Percentiles rank a stretch among this genome's conserved stretches.
Evolutionary conservation across 2,888 invertebrate genomes (phyloP).

Genomic region (Fissipunctia ypsillon): DNA sequence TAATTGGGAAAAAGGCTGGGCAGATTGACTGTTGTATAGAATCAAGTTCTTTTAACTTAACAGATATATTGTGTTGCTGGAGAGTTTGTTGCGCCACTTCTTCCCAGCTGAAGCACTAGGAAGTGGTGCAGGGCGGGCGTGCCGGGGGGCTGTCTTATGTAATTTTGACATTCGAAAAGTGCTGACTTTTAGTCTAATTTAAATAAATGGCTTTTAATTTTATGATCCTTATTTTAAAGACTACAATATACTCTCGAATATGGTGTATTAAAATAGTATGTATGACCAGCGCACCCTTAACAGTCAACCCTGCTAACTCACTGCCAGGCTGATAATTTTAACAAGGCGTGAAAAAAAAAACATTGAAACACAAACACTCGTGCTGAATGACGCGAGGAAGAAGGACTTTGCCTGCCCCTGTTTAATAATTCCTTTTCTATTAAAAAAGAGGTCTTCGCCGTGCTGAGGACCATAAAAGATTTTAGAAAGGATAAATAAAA

Average conservation of each 20-base stretch:
- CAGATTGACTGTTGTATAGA: not conserved
- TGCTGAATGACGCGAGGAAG: not conserved
- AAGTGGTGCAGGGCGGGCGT: not conserved
- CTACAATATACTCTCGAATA: not conserved
- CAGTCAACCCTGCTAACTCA: not conserved
- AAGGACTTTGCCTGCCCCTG: not conserved
- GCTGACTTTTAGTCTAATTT: not conserved
- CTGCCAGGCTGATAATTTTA: not conserved
- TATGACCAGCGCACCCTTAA: not conserved
- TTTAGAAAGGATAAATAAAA: not conserved
- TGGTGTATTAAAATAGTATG: not conserved
- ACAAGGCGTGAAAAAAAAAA: not conserved
- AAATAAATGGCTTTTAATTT: too few species aligned
- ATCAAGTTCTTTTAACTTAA: too few species aligned
- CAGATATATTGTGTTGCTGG: too few species aligned
- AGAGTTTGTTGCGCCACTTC: too few species aligned
- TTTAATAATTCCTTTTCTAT: not conserved
- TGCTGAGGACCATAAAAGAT: not conserved
- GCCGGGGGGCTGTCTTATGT: not conserved
- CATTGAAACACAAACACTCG: not conserved
- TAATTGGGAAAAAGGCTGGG: not conserved
- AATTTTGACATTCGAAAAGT: not conserved
- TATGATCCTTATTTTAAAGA: not conserved
- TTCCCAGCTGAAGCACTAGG: not conserved
- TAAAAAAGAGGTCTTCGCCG: not conserved